These are phyloP conservation scores for Cyprinus carpio DNA, from an alignment of 2,113 vertebrate genomes.

Conservation along the genomic window DNA sequence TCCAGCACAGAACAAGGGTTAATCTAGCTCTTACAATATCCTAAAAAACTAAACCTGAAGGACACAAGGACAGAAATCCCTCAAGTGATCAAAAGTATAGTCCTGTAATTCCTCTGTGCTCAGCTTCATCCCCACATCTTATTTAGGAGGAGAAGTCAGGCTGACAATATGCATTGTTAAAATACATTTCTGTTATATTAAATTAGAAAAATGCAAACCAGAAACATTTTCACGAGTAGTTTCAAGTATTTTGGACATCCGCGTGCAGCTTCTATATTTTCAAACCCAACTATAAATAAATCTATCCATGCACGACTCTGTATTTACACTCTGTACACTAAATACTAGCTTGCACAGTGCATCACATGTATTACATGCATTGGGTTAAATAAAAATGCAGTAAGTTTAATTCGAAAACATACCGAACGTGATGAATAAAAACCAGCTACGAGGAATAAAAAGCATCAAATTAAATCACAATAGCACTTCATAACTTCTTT, in stretches of 20 bases:
- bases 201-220: not conserved
- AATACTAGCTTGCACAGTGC: not conserved
- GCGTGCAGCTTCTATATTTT: too few relatives aligned
- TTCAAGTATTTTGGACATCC: not conserved
- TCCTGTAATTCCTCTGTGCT: not conserved
- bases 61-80: too few relatives aligned
- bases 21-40: too few relatives aligned
- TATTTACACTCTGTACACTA: not conserved
- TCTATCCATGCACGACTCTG: not conserved
- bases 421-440: not conserved
- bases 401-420: not conserved
- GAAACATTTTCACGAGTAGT: not conserved
- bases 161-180: not conserved
- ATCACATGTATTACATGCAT: not conserved
- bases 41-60: too few relatives aligned
- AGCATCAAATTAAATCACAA: not conserved
- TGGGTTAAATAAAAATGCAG: not conserved
- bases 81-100: not conserved
- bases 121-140: not conserved
- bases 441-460: not conserved
- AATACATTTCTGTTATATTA: not conserved
- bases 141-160: not conserved
- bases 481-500: not conserved
- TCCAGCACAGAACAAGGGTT: too few relatives aligned
- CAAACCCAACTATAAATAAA: not conserved